Evolutionary conservation across 2,888 invertebrate genomes (phyloP).

Genomic region (Mycalesis mineus): DNA sequence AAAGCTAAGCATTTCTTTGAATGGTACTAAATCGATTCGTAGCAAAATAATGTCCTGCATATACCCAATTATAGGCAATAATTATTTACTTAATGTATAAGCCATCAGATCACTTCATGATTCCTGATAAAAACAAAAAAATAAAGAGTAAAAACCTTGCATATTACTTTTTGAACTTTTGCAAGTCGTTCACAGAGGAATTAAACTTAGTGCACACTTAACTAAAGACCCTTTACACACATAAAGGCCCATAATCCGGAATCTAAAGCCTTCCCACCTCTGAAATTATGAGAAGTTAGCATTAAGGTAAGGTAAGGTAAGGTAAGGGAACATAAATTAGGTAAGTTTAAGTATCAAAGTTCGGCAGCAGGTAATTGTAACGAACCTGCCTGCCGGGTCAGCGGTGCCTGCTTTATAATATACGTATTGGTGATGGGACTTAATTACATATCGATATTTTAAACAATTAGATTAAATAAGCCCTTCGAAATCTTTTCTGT

Average conservation of each 20-base stretch:
- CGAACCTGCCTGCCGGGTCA: conserved; percentile 17
- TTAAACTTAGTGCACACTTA: background rate
- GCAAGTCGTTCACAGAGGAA: background rate
- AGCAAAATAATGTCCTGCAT: no score
- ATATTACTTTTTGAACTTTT: background rate
- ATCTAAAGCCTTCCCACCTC: conserved; percentile 1
- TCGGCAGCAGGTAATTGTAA: conserved; percentile 28
- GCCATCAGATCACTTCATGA: no score
- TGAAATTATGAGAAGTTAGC: conserved; percentile 20
- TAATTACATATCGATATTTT: background rate
- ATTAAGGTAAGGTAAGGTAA: conserved; percentile 9
- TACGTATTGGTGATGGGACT: conserved; percentile 7
- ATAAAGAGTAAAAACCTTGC: no score
- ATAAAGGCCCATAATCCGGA: background rate
- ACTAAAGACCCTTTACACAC: background rate
- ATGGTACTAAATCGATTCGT: no score
- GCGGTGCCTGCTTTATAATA: conserved; percentile 7
- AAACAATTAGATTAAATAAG: background rate
- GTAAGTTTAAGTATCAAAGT: conserved; percentile 27
- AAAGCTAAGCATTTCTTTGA: no score
- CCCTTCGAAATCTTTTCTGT: no score
- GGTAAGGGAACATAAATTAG: conserved; percentile 21
- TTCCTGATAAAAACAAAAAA: no score
- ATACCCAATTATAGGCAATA: no score
- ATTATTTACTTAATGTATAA: no score